Base-by-base conservation (phyloP, 2,113 vertebrate species). In the Gopherus evgoodei region DNA sequence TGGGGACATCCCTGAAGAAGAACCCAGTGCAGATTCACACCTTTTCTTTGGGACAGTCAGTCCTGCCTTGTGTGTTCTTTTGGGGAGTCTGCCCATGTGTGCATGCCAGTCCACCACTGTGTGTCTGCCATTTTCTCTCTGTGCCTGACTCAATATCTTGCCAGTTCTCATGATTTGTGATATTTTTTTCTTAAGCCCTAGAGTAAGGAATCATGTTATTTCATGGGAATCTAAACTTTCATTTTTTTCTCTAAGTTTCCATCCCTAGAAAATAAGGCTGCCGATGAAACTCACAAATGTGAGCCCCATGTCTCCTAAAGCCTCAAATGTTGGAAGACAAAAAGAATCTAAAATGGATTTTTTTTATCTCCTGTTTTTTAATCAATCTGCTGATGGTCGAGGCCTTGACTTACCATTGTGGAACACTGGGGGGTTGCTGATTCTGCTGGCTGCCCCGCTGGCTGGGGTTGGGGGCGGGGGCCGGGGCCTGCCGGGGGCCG, bases 1-100 rank as follows among this genome's bases (percentile, higher is more conserved):
- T 2, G 22, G 49, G 27, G 1, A 21, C 65, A 0, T 16, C 12
- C 21, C 8, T 25, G 24, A 42, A 76, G 42, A 76, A 47, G n/a
- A 72, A 72, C 19, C n/a, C 53, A 8, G 16, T n/a, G 11, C 5
- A 8, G 31, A 31, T 16, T 8, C 24, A 80, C 10, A 2, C 14
- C 10, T 57, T 29, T 11, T 6, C 54, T 27, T 19, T 29, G n/a
- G n/a, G 3, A 6, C 11, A 25, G 10, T 29, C 14, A 19, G 24
- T 27, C 14, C 24, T 19, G 6, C 35, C 12, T 16, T 29, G 35
- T 5, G 13, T 25, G 19, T 21, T 69, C 65, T 38, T 69, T 69
- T 22, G n/a, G 65, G 65, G 19, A 69, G 19, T 22, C 8, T 17
- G 8, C 24, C 57, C 12, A 24, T 14, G 24, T 21, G 4, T 11